Conservation (phyloP, 1,140 invertebrate genomes). For the Pseudomyrmex pallidus region DNA sequence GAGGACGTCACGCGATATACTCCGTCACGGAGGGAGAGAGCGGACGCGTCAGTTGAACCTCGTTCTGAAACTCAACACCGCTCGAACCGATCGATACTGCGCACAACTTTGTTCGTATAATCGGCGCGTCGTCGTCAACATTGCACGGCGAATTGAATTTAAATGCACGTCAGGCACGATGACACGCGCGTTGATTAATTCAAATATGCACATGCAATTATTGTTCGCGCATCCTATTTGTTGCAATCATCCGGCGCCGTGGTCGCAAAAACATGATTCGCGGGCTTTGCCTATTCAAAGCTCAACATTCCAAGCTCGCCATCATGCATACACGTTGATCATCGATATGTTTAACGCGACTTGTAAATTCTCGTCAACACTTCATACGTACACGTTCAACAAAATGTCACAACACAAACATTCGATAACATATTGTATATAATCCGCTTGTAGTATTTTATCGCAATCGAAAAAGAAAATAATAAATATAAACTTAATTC, state of each 20-base stretch:
- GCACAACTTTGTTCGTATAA: conserved; percentile 15
- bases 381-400: neutral
- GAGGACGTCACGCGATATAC: conserved; percentile 51
- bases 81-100: conserved; percentile 26
- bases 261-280: neutral
- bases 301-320: neutral
- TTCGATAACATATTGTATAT: too few relatives aligned
- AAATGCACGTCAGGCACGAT: conserved; percentile 42
- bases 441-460: neutral
- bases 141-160: conserved; percentile 51
- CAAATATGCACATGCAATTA: conserved; percentile 37
- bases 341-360: conserved; percentile 4
- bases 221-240: conserved; percentile 17
- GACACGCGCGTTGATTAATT: conserved; percentile 57
- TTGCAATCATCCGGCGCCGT: neutral
- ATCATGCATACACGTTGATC: neutral
- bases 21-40: neutral
- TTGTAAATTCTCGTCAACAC: conserved; percentile 20
- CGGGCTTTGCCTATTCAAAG: neutral
- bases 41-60: conserved; percentile 39
- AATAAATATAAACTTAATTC: neutral
- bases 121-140: conserved; percentile 20
- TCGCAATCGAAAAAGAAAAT: conserved; percentile 5
- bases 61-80: conserved; percentile 55
- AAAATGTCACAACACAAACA: neutral